These are phyloP conservation scores for Dolichoris vasculosae DNA, from an alignment of 1,140 invertebrate species.

Conservation along the genomic window DNA sequence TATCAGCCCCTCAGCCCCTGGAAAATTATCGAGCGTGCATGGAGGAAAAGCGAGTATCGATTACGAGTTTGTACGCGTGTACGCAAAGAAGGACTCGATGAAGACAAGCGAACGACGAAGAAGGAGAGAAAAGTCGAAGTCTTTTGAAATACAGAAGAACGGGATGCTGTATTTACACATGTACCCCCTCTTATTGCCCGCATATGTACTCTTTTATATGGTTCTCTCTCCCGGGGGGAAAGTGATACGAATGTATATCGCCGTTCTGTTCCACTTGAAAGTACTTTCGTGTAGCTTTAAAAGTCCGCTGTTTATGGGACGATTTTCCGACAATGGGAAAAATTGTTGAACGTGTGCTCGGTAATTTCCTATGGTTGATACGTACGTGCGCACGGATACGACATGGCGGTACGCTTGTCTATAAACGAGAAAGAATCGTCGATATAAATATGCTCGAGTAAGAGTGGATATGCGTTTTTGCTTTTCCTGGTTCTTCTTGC, in stretches of 20 bases:
- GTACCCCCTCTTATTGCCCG: background rate
- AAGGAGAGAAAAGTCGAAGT: background rate
- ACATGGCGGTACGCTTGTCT: background rate
- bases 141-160: background rate
- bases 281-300: conserved; percentile 6
- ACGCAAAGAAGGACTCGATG: background rate
- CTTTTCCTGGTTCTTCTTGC: background rate
- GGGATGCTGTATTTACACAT: background rate
- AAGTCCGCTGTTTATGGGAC: conserved; percentile 23
- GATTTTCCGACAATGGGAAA: conserved; percentile 33
- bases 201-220: conserved; percentile 4
- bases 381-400: background rate
- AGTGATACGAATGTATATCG: background rate
- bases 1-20: background rate
- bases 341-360: background rate
- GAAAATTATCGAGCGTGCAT: background rate
- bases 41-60: background rate
- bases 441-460: background rate
- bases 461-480: background rate
- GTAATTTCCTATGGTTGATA: conserved; percentile 1
- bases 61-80: background rate
- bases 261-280: conserved; percentile 18
- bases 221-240: background rate
- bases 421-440: background rate
- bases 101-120: background rate